phyloP scores from a whole-genome alignment of 1,140 invertebrate species.

The Stenopsyche tienmushanensis region DNA sequence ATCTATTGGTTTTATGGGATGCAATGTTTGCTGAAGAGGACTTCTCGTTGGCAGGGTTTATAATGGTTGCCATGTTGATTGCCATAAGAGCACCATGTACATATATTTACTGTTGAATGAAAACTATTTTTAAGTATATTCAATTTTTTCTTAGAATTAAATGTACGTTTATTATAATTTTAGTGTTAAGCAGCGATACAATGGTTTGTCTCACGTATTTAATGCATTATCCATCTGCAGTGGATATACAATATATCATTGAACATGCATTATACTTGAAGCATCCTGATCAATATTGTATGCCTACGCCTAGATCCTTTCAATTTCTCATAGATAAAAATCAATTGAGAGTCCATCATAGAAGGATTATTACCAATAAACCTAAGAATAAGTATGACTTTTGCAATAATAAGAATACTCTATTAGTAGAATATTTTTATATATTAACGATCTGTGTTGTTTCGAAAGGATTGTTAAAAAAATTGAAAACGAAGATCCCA shows the following conservation, averaged over 20 bases:
- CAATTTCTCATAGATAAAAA: conserved; percentile 15
- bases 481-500: not conserved
- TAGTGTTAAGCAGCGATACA: conserved; percentile 31
- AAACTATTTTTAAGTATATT: conserved; percentile 4
- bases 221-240: conserved; percentile 34
- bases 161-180: not conserved
- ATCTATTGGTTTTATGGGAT: conserved; percentile 73
- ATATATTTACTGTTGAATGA: conserved; percentile 41
- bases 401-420: not conserved
- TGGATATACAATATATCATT: conserved; percentile 38
- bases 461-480: not conserved
- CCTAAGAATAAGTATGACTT: not conserved
- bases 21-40: conserved; percentile 70
- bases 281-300: conserved; percentile 30
- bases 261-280: conserved; percentile 36
- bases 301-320: conserved; percentile 19
- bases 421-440: not conserved
- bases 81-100: conserved; percentile 66
- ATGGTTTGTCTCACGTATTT: conserved; percentile 32
- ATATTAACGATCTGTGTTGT: not conserved
- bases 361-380: not conserved
- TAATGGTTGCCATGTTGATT: conserved; percentile 71
- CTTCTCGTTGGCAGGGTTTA: conserved; percentile 69
- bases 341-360: not conserved
- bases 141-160: not conserved